Evolutionary conservation across 2,888 invertebrate genomes (phyloP).

Genomic region (Tipula unca): DNA sequence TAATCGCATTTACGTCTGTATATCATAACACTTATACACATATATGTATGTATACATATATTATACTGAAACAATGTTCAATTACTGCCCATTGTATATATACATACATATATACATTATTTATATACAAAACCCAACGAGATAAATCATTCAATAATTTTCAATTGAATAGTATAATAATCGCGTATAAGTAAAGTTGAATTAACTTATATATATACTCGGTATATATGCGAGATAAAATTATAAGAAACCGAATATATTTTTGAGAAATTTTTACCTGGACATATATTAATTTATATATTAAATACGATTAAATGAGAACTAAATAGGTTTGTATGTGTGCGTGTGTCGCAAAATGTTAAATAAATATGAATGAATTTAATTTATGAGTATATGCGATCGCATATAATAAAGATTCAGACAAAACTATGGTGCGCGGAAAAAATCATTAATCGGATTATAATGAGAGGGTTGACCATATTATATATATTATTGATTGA

Average conservation of each 20-base stretch:
- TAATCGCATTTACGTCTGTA: not conserved
- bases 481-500: not conserved
- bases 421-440: not conserved
- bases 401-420: not conserved
- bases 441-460: not conserved
- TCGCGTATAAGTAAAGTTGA: not conserved
- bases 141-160: not conserved
- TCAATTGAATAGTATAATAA: too few species aligned
- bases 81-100: too few species aligned
- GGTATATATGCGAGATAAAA: not conserved
- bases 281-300: not conserved
- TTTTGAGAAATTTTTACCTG: not conserved
- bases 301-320: not conserved
- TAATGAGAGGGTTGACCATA: not conserved
- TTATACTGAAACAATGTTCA: too few species aligned
- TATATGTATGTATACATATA: too few species aligned
- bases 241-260: not conserved
- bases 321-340: not conserved
- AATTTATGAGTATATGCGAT: too few species aligned
- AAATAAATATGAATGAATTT: not conserved
- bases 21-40: too few species aligned
- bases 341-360: not conserved
- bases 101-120: too few species aligned
- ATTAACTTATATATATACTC: not conserved
- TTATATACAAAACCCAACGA: too few species aligned